phyloP scores from a whole-genome alignment of 2,797 vertebrate genomes.

The Ctenopoma kingsleyae region DNA sequence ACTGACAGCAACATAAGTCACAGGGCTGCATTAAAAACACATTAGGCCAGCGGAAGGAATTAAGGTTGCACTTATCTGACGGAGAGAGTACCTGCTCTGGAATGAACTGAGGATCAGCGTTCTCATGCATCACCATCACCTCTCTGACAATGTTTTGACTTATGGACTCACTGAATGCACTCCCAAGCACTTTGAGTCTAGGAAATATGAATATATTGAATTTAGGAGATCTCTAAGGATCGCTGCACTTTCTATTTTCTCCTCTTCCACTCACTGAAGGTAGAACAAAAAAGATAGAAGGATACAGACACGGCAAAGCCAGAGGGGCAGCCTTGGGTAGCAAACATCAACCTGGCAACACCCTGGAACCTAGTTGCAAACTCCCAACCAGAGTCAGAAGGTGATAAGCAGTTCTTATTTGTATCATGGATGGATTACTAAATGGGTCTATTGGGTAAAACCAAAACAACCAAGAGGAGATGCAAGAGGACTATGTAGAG shows the following conservation, averaged over 20 bases:
- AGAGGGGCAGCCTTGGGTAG: neutral
- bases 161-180: constrained; percentile 80
- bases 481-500: neutral
- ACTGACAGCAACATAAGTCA: constrained; percentile 87
- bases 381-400: neutral
- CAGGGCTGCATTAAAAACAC: constrained; percentile 86
- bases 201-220: constrained; percentile 76
- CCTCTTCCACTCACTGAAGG: neutral
- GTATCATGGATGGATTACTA: constrained; percentile 1
- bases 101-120: constrained; percentile 62
- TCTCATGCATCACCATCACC: constrained; percentile 79
- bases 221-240: constrained; percentile 79
- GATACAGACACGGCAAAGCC: neutral
- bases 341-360: neutral
- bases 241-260: constrained; percentile 39
- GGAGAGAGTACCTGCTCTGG: constrained; percentile 69
- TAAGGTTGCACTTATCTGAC: constrained; percentile 81
- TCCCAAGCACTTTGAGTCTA: constrained; percentile 77
- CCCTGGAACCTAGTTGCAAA: neutral
- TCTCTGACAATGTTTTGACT: constrained; percentile 83
- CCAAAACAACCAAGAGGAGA: neutral
- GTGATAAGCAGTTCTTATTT: neutral
- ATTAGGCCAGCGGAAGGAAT: constrained; percentile 85
- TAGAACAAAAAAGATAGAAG: neutral
- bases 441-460: neutral